phyloP scores from a whole-genome alignment of 2,888 invertebrate genomes.

The Morpho achilles region DNA sequence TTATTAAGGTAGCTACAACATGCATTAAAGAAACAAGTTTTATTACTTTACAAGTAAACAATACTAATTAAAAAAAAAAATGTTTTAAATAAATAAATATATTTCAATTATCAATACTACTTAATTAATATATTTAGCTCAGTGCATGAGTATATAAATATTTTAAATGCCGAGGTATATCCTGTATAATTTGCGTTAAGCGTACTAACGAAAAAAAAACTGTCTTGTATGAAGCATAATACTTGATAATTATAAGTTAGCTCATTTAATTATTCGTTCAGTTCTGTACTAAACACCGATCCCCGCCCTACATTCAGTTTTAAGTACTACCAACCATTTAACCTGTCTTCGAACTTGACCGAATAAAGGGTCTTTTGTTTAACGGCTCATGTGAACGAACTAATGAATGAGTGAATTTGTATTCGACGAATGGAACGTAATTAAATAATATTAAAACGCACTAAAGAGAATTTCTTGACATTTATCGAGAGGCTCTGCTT shows the following conservation, averaged over 20 bases:
- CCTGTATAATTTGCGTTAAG: constrained; percentile 20
- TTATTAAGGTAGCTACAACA: too few relatives aligned
- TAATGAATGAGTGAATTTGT: constrained; percentile 50
- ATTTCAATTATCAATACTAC: too few relatives aligned
- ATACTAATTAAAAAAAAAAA: too few relatives aligned
- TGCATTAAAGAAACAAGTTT: too few relatives aligned
- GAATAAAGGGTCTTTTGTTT: constrained; percentile 67
- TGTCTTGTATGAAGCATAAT: constrained; percentile 23
- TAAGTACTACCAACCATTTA: constrained; percentile 43
- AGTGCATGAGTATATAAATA: constrained; percentile 5
- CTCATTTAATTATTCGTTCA: constrained; percentile 60
- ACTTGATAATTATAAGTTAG: constrained; percentile 58
- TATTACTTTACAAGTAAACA: too few relatives aligned
- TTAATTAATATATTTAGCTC: background rate
- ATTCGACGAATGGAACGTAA: constrained; percentile 63
- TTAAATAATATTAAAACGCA: constrained; percentile 47
- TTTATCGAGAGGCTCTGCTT: constrained; percentile 22
- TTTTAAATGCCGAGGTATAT: constrained; percentile 12
- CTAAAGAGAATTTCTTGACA: constrained; percentile 24
- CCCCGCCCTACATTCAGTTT: constrained; percentile 60
- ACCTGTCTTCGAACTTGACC: constrained; percentile 36
- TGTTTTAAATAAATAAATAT: too few relatives aligned
- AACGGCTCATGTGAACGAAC: constrained; percentile 57
- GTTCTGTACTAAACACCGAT: constrained; percentile 57
- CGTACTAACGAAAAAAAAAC: constrained; percentile 20